Evolutionary conservation across 1,140 invertebrate genomes (phyloP).

Genomic region (Lycorma delicatula): DNA sequence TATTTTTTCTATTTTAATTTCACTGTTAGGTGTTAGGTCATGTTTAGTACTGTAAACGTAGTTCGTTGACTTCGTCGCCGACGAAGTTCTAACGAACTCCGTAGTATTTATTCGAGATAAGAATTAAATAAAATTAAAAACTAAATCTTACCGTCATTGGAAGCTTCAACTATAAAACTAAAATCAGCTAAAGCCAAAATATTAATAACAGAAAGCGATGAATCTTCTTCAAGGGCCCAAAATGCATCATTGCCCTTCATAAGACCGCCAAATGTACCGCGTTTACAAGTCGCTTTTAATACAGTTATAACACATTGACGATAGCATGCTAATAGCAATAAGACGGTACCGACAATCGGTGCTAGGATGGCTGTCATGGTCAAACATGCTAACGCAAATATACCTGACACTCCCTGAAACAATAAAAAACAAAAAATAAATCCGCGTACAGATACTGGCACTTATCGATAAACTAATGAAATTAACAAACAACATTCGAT

Average conservation of each 20-base stretch:
- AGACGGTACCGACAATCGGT: conserved; percentile 4
- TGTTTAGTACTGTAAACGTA: no score
- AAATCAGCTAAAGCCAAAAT: conserved; percentile 40
- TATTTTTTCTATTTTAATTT: no score
- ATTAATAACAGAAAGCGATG: conserved; percentile 39
- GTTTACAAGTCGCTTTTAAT: background rate
- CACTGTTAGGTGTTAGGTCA: no score
- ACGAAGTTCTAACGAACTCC: no score
- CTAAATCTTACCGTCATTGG: background rate
- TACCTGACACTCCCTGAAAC: conserved; percentile 3
- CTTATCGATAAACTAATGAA: no score
- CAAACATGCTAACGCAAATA: conserved; percentile 4
- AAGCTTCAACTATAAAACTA: conserved; percentile 16
- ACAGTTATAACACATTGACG: background rate
- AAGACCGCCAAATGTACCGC: conserved; percentile 35
- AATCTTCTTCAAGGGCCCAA: conserved; percentile 43
- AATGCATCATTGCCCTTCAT: conserved; percentile 43
- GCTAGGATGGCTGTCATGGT: background rate
- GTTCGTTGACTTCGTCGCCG: no score
- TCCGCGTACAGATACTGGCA: no score
- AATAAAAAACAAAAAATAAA: background rate
- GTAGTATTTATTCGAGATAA: no score
- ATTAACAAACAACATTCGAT: no score
- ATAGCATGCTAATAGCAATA: conserved; percentile 8
- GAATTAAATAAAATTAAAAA: no score